phyloP scores from a whole-genome alignment of 2,113 vertebrate species.

The Dinomys branickii region DNA sequence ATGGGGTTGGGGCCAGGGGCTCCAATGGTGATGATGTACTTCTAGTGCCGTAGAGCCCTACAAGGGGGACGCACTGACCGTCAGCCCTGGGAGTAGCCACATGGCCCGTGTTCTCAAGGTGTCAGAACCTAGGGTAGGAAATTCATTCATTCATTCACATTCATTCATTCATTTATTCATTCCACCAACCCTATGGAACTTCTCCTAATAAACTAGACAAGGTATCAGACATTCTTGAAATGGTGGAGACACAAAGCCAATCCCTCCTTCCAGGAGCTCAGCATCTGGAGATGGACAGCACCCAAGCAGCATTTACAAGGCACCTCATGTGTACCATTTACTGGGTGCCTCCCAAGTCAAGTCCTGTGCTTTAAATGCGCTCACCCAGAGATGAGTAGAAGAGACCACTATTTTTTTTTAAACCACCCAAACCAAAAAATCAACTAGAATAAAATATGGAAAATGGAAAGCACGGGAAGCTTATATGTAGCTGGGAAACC shows the following conservation, averaged over 20 bases:
- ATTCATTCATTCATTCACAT: no score
- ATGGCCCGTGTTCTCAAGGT: background rate
- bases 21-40: no score
- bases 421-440: background rate
- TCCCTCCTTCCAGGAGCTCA: background rate
- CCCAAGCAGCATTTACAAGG: background rate
- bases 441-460: background rate
- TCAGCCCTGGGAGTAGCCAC: background rate
- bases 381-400: background rate
- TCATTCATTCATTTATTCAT: no score
- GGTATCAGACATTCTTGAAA: background rate
- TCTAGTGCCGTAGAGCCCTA: background rate
- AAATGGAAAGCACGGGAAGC: background rate
- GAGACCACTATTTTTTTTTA: background rate
- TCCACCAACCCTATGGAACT: background rate
- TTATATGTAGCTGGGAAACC: background rate
- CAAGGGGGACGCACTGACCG: accelerated
- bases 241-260: background rate
- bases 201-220: background rate
- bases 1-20: background rate
- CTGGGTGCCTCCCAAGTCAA: background rate
- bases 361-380: background rate
- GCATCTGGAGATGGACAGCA: background rate
- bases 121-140: background rate
- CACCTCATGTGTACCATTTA: background rate